phyloP scores from a whole-genome alignment of 2,113 vertebrate species.

The Triplophysa rosa region DNA sequence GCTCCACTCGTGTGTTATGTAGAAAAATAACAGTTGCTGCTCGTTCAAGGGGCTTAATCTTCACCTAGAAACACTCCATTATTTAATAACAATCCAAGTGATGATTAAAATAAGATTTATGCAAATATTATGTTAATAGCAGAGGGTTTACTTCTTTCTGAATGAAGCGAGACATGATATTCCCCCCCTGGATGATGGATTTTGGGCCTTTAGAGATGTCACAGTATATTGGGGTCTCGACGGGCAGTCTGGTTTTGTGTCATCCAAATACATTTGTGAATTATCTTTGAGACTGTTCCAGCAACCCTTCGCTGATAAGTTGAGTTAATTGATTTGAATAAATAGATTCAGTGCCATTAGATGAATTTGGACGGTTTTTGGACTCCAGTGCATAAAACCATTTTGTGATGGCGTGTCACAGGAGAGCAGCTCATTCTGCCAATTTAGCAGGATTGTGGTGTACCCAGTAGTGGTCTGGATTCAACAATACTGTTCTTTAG shows the following conservation, averaged over 20 bases:
- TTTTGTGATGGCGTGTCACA: conserved; percentile 12
- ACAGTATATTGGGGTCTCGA: conserved; percentile 32
- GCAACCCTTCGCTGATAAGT: conserved; percentile 33
- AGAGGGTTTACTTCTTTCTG: not conserved
- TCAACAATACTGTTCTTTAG: conserved; percentile 27
- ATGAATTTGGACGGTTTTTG: conserved; percentile 13
- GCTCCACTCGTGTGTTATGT: not conserved
- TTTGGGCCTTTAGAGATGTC: conserved; percentile 17
- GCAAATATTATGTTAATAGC: conserved; percentile 16
- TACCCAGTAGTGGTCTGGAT: conserved; percentile 1
- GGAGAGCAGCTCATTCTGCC: conserved; percentile 8
- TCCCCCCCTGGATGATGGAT: not conserved
- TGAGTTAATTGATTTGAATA: conserved; percentile 46
- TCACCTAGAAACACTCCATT: conserved; percentile 31
- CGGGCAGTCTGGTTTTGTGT: conserved; percentile 4
- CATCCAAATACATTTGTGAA: conserved; percentile 33
- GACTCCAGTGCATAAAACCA: conserved; percentile 18
- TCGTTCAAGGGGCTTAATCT: conserved; percentile 18
- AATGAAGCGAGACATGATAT: conserved; percentile 4
- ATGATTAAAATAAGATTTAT: conserved; percentile 25
- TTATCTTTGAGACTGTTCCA: conserved; percentile 29
- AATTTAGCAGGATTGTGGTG: conserved; percentile 21
- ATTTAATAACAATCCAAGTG: conserved; percentile 21
- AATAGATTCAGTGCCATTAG: conserved; percentile 36
- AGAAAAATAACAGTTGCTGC: conserved; percentile 1